These are phyloP conservation scores for Callopanchax toddi DNA, from an alignment of 2,113 vertebrate genomes.

Conservation along the genomic window DNA sequence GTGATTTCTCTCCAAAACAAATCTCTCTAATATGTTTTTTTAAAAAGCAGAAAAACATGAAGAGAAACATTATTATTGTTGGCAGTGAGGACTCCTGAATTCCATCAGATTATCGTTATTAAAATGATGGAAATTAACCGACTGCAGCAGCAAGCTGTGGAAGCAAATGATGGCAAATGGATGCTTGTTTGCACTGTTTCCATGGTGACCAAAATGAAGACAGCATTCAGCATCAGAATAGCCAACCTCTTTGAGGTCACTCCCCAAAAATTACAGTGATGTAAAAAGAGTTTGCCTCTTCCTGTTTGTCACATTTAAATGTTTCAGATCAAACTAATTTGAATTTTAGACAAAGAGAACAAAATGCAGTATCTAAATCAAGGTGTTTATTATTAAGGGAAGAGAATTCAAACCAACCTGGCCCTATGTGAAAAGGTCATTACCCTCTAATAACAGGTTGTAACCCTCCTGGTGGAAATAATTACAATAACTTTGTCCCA, in stretches of 20 bases:
- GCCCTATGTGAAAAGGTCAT: too few relatives aligned
- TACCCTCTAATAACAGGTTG: too few relatives aligned
- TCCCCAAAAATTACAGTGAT: too few relatives aligned
- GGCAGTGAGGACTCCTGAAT: slow-evolving; percentile 56
- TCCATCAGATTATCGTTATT: slow-evolving; percentile 39
- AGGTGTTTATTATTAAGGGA: too few relatives aligned
- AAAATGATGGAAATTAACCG: slow-evolving; percentile 60
- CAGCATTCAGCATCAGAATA: slow-evolving; percentile 13
- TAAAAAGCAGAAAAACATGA: not conserved
- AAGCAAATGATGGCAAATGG: slow-evolving; percentile 36
- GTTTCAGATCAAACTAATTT: too few relatives aligned
- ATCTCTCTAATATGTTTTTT: not conserved
- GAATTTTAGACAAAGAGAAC: too few relatives aligned
- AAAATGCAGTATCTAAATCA: too few relatives aligned
- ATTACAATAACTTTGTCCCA: too few relatives aligned
- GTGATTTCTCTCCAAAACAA: not conserved
- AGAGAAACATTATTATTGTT: not conserved
- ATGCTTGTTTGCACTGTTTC: slow-evolving; percentile 35
- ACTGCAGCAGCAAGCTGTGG: slow-evolving; percentile 47
- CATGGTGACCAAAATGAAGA: slow-evolving; percentile 44
- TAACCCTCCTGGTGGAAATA: too few relatives aligned
- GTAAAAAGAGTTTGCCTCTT: too few relatives aligned
- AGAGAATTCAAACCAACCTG: too few relatives aligned
- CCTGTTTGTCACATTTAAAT: too few relatives aligned
- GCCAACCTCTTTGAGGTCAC: not conserved